Evolutionary conservation across 2,113 vertebrate genomes (phyloP).

Genomic region (Sceloporus undulatus): DNA sequence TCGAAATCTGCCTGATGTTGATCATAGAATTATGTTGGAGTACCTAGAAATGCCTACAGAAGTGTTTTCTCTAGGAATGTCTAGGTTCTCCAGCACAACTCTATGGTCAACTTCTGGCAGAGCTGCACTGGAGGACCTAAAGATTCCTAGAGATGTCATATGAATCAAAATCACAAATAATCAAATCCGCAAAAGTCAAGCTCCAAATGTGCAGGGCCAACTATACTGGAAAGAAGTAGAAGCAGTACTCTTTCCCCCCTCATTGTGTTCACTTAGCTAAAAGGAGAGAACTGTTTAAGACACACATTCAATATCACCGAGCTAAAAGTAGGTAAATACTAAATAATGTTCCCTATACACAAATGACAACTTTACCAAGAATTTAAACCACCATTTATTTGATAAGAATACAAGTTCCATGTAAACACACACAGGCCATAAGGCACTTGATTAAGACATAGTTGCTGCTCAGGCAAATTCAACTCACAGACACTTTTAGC

Average conservation of each 20-base stretch:
- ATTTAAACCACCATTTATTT: conserved; percentile 28
- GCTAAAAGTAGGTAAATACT: neutral
- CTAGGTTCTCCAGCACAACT: no score
- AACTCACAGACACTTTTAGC: neutral
- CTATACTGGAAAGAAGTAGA: neutral
- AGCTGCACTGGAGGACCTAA: no score
- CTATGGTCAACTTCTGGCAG: no score
- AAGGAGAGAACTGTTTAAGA: neutral
- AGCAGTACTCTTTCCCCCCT: neutral
- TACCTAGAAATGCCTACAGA: no score
- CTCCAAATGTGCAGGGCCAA: no score
- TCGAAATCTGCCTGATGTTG: no score
- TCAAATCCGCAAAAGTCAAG: no score
- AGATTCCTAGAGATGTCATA: no score
- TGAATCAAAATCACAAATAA: no score
- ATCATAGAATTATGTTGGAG: no score
- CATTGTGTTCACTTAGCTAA: neutral
- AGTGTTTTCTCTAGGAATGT: no score
- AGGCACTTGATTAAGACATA: conserved; percentile 24
- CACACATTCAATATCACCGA: neutral
- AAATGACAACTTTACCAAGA: neutral
- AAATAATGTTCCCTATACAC: neutral
- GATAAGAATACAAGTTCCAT: neutral
- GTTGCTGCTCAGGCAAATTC: neutral
- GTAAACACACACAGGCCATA: neutral